A percentile compares a stretch with the other conserved stretches of the same genome.
phyloP scores from a whole-genome alignment of 2,888 invertebrate genomes.

The Iphiclides podalirius region DNA sequence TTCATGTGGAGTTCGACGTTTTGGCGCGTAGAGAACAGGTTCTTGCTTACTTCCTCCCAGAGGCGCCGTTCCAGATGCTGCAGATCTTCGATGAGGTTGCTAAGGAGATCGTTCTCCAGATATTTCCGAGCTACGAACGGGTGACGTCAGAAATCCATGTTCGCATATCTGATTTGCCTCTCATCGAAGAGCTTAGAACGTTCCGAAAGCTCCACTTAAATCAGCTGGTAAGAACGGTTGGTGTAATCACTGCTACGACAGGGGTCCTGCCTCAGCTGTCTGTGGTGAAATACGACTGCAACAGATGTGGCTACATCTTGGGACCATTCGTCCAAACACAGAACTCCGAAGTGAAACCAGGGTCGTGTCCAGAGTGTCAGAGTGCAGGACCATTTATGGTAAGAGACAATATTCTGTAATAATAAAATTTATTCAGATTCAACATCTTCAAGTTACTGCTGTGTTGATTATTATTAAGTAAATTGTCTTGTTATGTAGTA shows the following conservation, averaged over 20 bases:
- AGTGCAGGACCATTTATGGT: slow-evolving; percentile 96
- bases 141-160: slow-evolving; percentile 97
- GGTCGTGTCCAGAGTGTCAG: slow-evolving; percentile 98
- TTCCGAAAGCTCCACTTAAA: slow-evolving; percentile 94
- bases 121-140: slow-evolving; percentile 97
- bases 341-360: slow-evolving; percentile 95
- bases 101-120: slow-evolving; percentile 94
- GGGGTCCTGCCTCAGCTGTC: slow-evolving; percentile 97
- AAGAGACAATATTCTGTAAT: slow-evolving; percentile 38
- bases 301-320: slow-evolving; percentile 95
- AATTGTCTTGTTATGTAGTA: too few species aligned
- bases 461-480: too few species aligned
- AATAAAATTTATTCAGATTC: neutral
- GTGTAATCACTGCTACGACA: slow-evolving; percentile 97
- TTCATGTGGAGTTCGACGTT: slow-evolving; percentile 95
- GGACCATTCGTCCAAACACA: slow-evolving; percentile 98
- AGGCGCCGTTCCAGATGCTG: slow-evolving; percentile 98
- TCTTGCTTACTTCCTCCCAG: slow-evolving; percentile 97
- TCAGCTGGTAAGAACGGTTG: slow-evolving; percentile 91
- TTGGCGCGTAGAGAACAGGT: slow-evolving; percentile 95
- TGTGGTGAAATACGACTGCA: slow-evolving; percentile 98
- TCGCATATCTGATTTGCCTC: slow-evolving; percentile 95
- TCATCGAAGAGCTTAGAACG: slow-evolving; percentile 96
- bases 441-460: too few species aligned
- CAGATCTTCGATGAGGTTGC: slow-evolving; percentile 97